Conservation (phyloP, 2,888 invertebrate species). For the Busseola fusca region DNA sequence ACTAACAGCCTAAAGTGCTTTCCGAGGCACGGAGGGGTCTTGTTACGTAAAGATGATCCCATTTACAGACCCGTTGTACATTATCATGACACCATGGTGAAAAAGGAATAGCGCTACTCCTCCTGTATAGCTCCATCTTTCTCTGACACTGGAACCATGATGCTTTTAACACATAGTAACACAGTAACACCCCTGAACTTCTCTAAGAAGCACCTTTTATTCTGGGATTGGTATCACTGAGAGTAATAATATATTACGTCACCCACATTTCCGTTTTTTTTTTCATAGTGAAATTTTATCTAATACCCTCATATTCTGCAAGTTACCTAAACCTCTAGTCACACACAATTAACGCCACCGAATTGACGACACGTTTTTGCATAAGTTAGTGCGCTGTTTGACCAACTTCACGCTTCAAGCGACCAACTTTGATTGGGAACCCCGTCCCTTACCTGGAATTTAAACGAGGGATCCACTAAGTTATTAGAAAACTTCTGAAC, state of each 20-base stretch:
- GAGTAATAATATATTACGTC: not conserved
- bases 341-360: constrained; percentile 55
- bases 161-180: too few relatives aligned
- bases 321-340: constrained; percentile 34
- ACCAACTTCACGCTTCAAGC: constrained; percentile 73
- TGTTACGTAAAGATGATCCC: too few relatives aligned
- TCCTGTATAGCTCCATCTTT: too few relatives aligned
- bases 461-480: constrained; percentile 76
- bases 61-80: too few relatives aligned
- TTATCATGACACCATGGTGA: too few relatives aligned
- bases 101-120: too few relatives aligned
- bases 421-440: constrained; percentile 83
- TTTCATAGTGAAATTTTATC: not conserved
- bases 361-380: constrained; percentile 60
- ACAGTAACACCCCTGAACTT: too few relatives aligned
- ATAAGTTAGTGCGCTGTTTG: constrained; percentile 76
- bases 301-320: not conserved
- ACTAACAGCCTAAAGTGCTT: too few relatives aligned
- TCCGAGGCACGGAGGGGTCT: too few relatives aligned
- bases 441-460: constrained; percentile 78
- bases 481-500: constrained; percentile 80
- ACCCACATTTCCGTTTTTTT: not conserved
- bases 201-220: not conserved
- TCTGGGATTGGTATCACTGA: not conserved
- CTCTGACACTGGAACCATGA: too few relatives aligned